These are phyloP conservation scores for Pygmarrhopalites habei DNA, from an alignment of 1,140 invertebrate species.

Conservation along the genomic window DNA sequence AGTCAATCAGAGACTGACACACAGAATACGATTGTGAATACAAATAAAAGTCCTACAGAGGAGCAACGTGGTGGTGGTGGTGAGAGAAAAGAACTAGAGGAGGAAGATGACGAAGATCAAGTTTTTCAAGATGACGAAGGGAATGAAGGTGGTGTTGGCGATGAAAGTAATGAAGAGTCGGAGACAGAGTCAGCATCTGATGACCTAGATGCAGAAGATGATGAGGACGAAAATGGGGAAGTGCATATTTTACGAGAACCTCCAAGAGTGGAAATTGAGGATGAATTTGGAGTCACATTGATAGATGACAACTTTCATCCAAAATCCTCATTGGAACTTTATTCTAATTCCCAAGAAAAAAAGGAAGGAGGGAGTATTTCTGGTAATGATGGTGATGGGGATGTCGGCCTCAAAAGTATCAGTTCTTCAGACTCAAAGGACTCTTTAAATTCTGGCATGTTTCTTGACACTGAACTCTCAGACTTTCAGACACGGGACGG, in stretches of 20 bases:
- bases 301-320: slow-evolving; percentile 48
- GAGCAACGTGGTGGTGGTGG: background rate
- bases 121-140: slow-evolving; percentile 38
- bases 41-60: slow-evolving; percentile 2
- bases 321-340: background rate
- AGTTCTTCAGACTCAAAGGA: slow-evolving; percentile 33
- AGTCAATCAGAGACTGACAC: slow-evolving; percentile 33
- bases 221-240: slow-evolving; percentile 10
- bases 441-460: slow-evolving; percentile 30
- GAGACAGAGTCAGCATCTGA: slow-evolving; percentile 20
- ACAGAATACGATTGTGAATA: slow-evolving; percentile 27
- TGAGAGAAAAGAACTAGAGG: background rate
- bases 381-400: background rate
- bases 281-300: slow-evolving; percentile 52
- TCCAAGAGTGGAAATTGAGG: slow-evolving; percentile 58
- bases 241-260: slow-evolving; percentile 12
- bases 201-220: slow-evolving; percentile 9
- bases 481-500: slow-evolving; percentile 72
- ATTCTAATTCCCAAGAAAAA: background rate
- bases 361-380: background rate
- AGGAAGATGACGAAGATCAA: slow-evolving; percentile 1
- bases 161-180: slow-evolving; percentile 16
- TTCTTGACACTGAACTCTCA: slow-evolving; percentile 74
- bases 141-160: slow-evolving; percentile 39
- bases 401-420: slow-evolving; percentile 14